Base-by-base conservation (phyloP, 53 echinoderm and acorn worm species). In the Stichopus horrens region DNA sequence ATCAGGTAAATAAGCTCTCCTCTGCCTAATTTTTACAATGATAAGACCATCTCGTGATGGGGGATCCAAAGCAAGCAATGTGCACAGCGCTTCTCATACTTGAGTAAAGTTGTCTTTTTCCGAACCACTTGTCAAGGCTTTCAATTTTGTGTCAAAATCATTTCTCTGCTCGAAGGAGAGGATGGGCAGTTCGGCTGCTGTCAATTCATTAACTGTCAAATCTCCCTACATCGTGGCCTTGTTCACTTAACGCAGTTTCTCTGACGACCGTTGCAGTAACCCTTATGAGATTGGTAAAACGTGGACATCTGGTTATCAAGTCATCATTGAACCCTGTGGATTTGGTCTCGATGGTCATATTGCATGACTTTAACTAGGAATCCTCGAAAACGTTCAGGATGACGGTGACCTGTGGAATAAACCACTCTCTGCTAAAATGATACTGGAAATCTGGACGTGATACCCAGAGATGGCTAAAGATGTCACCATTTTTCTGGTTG, bases 401-500 rank as follows among this genome's bases (percentile, higher is more conserved):
- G 37, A 37, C 37, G 37, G 37, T 37, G 37, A 37, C 37, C 0
- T 37, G 37, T 1, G 2, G 37, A 37, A 37, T 37, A 37, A 37
- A 37, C 37, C 37, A 37, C 1, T 37, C 37, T 37, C 37, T 37
- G 2, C 37, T 37, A 37, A 2, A 37, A 37, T 37, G 37, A 37
- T 23, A 9, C 11, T 0, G 2, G 5, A 37, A 37, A 37, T 37
- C 37, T 37, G 37, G 37, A 37, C 37, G 37, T 37, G 1, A 0
- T 37, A 37, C 0, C 37, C 37, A 37, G 37, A 37, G 37, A 37
- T 37, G 37, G 37, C 37, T 37, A 37, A 37, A 37, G 37, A 37
- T 37, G 37, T 37, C 37, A 37, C 92, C 4, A 94, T 93, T 78
- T 89, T 94, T 53, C 79, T 94, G 11, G 94, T 92, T 18, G 91